phyloP scores from a whole-genome alignment of 2,797 vertebrate species.

The Cossypha niveicapilla region DNA sequence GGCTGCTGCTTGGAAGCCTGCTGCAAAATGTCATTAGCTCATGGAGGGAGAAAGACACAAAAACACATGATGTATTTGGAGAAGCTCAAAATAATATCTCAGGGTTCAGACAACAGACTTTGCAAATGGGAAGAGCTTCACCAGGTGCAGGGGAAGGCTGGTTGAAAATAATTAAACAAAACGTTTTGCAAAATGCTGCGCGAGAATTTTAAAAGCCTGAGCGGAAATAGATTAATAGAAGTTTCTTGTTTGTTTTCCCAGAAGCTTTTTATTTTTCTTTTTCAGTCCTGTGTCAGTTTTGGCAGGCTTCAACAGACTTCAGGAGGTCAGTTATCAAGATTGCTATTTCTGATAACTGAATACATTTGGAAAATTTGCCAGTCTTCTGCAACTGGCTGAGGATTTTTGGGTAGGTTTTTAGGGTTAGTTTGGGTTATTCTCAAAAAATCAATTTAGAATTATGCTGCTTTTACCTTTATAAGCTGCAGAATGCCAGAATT shows the following conservation, averaged over 20 bases:
- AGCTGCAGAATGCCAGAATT: not conserved
- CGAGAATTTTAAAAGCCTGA: not conserved
- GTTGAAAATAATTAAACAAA: not conserved
- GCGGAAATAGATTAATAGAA: not conserved
- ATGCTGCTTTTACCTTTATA: not conserved
- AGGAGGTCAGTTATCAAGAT: not conserved
- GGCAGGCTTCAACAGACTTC: not conserved
- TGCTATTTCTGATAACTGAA: not conserved
- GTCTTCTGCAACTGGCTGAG: not conserved
- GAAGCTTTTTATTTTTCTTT: not conserved
- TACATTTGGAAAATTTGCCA: not conserved
- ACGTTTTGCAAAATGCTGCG: not conserved
- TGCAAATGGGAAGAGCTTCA: not conserved
- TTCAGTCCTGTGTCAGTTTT: not conserved
- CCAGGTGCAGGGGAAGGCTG: not conserved
- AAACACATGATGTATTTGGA: not conserved
- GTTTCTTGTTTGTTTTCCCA: not conserved
- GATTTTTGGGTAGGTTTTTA: not conserved
- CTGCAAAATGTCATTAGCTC: conserved; percentile 7
- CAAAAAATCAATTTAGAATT: not conserved
- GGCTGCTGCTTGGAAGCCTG: not conserved
- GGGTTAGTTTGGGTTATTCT: not conserved
- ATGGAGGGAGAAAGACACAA: not conserved
- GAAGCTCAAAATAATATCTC: not conserved
- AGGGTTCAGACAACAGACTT: not conserved